Conservation (phyloP, 2,797 vertebrate species). For the Muscicapa striata region DNA sequence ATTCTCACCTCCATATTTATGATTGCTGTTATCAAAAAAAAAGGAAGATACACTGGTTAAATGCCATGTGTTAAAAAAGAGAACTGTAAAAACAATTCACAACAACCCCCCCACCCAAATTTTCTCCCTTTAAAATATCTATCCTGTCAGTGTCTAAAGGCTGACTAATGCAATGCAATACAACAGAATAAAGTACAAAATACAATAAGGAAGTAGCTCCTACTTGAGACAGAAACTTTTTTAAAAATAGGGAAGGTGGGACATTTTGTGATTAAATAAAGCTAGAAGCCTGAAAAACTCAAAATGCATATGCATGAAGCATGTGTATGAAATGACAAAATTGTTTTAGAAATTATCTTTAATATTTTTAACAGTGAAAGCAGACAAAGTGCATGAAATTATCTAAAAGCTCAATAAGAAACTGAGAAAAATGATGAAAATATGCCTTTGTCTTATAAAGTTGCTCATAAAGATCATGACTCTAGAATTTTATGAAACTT, state of each 20-base stretch:
- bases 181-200: not conserved
- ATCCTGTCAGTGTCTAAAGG: not conserved
- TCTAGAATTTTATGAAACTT: not conserved
- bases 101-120: accelerated
- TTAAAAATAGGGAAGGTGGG: not conserved
- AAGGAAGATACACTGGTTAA: not conserved
- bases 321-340: not conserved
- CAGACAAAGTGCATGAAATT: not conserved
- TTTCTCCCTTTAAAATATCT: not conserved
- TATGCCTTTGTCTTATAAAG: not conserved
- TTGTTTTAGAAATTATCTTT: not conserved
- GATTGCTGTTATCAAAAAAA: not conserved
- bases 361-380: not conserved
- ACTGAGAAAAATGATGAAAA: not conserved
- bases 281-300: not conserved
- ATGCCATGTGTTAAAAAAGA: not conserved
- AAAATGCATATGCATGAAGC: not conserved
- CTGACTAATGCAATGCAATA: not conserved
- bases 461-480: not conserved
- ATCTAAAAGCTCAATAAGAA: not conserved
- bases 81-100: not conserved
- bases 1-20: not conserved
- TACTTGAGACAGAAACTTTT: not conserved
- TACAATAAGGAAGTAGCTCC: not conserved
- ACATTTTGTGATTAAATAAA: not conserved